A percentile compares a stretch with the other conserved stretches of the same genome.
Conservation (phyloP, 2,797 vertebrate species). For the Lycodopsis pacificus region DNA sequence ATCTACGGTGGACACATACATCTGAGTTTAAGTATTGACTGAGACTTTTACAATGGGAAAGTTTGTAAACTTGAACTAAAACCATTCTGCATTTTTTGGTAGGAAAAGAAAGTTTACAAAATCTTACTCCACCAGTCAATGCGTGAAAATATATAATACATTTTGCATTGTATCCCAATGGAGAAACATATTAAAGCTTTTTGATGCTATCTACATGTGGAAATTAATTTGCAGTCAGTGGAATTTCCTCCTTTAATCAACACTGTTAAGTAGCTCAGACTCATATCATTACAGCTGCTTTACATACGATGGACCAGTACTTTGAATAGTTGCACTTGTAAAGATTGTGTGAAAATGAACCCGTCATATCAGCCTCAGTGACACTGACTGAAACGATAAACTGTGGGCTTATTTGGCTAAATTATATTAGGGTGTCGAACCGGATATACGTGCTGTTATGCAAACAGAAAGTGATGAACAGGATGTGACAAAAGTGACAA, state of each 20-base stretch:
- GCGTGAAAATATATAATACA: background rate
- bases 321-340: background rate
- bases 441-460: background rate
- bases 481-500: background rate
- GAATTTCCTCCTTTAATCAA: slow-evolving; percentile 21
- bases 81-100: background rate
- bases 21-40: background rate
- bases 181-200: background rate
- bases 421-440: background rate
- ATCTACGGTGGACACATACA: background rate
- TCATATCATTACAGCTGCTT: slow-evolving; percentile 23
- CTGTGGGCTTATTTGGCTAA: background rate
- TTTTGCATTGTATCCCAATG: background rate
- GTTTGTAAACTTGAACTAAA: background rate
- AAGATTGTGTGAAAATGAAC: slow-evolving; percentile 17
- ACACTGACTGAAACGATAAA: background rate
- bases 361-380: background rate
- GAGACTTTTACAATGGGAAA: background rate
- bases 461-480: slow-evolving; percentile 24
- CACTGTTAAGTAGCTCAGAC: slow-evolving; percentile 6
- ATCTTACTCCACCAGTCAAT: background rate
- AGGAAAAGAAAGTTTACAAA: background rate
- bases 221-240: background rate
- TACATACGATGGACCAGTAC: slow-evolving; percentile 3
- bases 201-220: background rate